Evolutionary conservation across 2,113 vertebrate genomes (phyloP), one percentile per base, ranked within the genome.

Genomic region (Callopanchax toddi): DNA sequence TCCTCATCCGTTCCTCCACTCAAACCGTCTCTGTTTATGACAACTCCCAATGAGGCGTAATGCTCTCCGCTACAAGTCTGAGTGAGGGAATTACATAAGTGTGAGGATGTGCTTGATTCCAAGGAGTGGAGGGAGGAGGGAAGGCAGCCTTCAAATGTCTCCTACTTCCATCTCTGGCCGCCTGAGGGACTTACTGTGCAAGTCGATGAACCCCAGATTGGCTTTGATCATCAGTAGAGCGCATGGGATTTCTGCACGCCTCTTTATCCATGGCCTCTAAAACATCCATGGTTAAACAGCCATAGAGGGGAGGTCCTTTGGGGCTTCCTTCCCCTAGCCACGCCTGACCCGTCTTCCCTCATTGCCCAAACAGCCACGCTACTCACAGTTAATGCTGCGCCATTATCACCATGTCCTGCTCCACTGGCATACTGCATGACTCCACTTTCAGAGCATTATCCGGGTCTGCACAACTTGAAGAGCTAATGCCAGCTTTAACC

Each of bases 181-280:
- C 81, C 78, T 16, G 12, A 22, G 73, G 83, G 80, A 76, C 55
- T 48, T 60, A 17, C 65, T 51, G 63, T 18, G 21, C 69, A 60
- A 84, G 63, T 85, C 26, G 37, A 78, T 85, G 75, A 78, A 77
- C 72, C 69, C 78, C n/a, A 32, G 76, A 82, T 82, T 66, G 72
- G 72, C 89, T 90, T 90, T 89, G 86, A 91, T 89, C 87, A 73
- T 71, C 70, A 56, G 60, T 50, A 60, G 54, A 61, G 75, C 1
- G 40, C 42, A 17, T 59, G 53, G 60, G 54, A 65, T 69, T 70
- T 77, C 63, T 71, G 55, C 60, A 72, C 57, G 79, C 78, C 62
- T 79, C 60, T 74, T 59, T 59, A 73, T 59, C 71, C 61, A 20
- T 56, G 67, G 71, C 55, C 56, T 60, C 48, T 79, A 66, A 66